A percentile compares a stretch with the other conserved stretches of the same genome.
These are phyloP conservation scores for Phalacrocorax brasilianus DNA, from an alignment of 2,113 vertebrate species.

Conservation along the genomic window DNA sequence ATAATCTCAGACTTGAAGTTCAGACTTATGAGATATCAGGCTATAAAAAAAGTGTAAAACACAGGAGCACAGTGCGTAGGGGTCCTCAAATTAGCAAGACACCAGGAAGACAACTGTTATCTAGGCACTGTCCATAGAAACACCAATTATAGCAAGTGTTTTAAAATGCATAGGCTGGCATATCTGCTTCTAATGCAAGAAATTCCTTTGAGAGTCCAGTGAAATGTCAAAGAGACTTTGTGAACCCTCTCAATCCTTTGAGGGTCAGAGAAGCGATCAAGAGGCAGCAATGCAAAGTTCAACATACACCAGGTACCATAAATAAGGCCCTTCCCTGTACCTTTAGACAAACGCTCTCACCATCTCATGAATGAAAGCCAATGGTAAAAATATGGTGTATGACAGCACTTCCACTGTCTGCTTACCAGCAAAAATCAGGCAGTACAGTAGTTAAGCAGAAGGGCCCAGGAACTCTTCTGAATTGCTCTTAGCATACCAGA, in stretches of 20 bases:
- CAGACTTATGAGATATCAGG: not conserved
- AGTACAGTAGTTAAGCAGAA: not conserved
- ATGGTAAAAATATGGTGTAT: not conserved
- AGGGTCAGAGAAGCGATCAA: not conserved
- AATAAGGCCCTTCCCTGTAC: not conserved
- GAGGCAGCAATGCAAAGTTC: not conserved
- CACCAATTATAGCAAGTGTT: not conserved
- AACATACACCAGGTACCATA: not conserved
- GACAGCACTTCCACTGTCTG: not conserved
- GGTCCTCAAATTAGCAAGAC: not conserved
- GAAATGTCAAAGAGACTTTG: not conserved
- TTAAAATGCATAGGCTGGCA: not conserved
- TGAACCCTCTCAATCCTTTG: not conserved
- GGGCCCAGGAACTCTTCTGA: not conserved
- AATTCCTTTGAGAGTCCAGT: not conserved
- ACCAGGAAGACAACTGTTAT: not conserved
- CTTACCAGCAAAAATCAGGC: not conserved
- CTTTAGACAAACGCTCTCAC: not conserved
- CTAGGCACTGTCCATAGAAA: not conserved
- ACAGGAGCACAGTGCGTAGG: not conserved
- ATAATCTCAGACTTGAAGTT: not conserved
- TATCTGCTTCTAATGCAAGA: not conserved
- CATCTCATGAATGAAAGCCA: not conserved
- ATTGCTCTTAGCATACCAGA: not conserved
- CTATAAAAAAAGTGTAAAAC: not conserved